Base-by-base conservation (phyloP, 2,797 vertebrate species). In the Danio kyathit region DNA sequence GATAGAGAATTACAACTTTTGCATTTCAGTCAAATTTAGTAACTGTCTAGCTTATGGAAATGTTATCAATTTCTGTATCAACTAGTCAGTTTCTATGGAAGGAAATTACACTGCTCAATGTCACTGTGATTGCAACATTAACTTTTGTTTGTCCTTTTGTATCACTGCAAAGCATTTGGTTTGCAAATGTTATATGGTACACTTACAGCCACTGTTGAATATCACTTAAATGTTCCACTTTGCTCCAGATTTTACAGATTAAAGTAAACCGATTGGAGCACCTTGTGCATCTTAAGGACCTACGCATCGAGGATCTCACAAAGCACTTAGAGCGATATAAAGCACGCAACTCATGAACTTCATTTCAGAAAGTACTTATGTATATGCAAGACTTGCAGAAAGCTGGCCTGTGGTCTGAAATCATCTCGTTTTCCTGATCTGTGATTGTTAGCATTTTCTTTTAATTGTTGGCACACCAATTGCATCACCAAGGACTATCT, bases 241-340 rank as follows among this genome's bases (percentile, higher is more conserved):
- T 57, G 8, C 56, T 84, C 19, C 80, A 96, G 95, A 92, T 96
- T 85, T 83, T 96, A 82, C 94, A 96, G 85, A 92, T 94, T 88
- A 96, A 96, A 85, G 94, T 95, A 66, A 90, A 81, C 86, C 89
- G 89, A 78, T 88, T 96, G 73, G 95, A 96, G 84, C 93, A 92
- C 49, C 92, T 96, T 73, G 86, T 95, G n/a, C 88, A 92, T 80
- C 89, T 95, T 82, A 95, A 96, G 88, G 95, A 95, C 84, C 90
- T 89, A 81, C 88, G 88, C 6, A 94, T 95, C 2, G 88, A 91
- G 10, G 93, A 93, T 70, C 89, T 95, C 82, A 92, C 76, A 2
- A 88, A 84, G 4, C 90, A 92, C 57, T 83, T 92, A 87, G 90
- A 93, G 54, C 84, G 80, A 10, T 90, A 91, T 83, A 93, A 88